phyloP scores from a whole-genome alignment of 2,797 vertebrate species.

The Labroides dimidiatus region DNA sequence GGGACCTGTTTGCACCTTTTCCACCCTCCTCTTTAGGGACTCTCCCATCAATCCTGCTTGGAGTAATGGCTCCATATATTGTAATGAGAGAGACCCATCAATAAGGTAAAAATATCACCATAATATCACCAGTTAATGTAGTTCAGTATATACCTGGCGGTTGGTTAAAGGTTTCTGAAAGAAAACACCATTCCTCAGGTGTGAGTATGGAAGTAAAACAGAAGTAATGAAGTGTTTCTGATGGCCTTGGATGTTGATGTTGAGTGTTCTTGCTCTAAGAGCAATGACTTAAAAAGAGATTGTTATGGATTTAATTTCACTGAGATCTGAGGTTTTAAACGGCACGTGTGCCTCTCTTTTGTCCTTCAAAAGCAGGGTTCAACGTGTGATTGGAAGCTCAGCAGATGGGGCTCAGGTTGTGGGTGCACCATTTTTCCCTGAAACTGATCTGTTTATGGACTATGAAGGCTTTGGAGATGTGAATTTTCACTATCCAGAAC shows the following conservation, averaged over 20 bases:
- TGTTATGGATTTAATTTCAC: too few relatives aligned
- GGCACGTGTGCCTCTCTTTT: neutral
- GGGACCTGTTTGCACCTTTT: neutral
- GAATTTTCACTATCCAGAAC: constrained; percentile 74
- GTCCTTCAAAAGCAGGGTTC: constrained; percentile 43
- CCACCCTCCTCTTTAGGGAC: constrained; percentile 47
- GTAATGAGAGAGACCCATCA: constrained; percentile 50
- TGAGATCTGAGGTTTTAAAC: too few relatives aligned
- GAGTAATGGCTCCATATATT: constrained; percentile 67
- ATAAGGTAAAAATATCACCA: constrained; percentile 43
- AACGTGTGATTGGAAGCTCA: constrained; percentile 27
- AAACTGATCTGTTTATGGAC: constrained; percentile 11
- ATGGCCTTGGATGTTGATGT: too few relatives aligned
- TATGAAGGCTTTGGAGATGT: constrained; percentile 53
- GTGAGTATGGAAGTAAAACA: too few relatives aligned
- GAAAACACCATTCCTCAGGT: too few relatives aligned
- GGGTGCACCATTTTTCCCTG: constrained; percentile 28
- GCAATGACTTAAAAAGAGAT: too few relatives aligned
- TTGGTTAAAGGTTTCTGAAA: too few relatives aligned
- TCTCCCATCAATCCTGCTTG: constrained; percentile 32
- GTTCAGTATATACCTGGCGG: too few relatives aligned
- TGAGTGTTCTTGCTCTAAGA: neutral
- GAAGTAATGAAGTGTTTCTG: too few relatives aligned
- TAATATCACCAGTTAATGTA: too few relatives aligned
- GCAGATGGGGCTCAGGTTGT: constrained; percentile 14